These are phyloP conservation scores for Mesochorus sp. DNA, from an alignment of 2,888 invertebrate genomes.

Conservation along the genomic window DNA sequence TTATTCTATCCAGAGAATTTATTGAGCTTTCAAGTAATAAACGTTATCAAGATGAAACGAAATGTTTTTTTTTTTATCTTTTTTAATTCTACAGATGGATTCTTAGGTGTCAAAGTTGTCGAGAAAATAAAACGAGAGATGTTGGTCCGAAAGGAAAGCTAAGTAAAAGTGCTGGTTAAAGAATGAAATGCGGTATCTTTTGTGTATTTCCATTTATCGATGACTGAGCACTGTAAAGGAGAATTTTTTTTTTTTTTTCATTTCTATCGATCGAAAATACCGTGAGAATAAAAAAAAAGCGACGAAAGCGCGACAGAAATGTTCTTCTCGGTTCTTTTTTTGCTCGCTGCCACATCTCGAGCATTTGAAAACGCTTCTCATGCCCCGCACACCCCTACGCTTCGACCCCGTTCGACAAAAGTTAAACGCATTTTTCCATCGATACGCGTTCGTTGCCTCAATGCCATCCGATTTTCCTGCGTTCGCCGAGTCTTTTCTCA, in stretches of 20 bases:
- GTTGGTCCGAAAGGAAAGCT: no score
- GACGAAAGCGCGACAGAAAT: constrained; percentile 29
- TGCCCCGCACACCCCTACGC: background rate
- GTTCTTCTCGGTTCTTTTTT: constrained; percentile 3
- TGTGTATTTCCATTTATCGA: background rate
- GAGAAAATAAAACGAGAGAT: no score
- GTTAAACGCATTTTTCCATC: constrained; percentile 39
- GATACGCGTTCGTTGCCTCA: constrained; percentile 29
- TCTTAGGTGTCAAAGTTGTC: no score
- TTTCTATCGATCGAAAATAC: constrained; percentile 29
- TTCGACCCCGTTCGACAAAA: constrained; percentile 17
- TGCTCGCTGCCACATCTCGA: background rate
- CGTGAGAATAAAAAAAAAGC: constrained; percentile 39
- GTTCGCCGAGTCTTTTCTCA: constrained; percentile 42
- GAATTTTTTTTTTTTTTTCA: constrained; percentile 4
- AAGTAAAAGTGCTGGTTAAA: background rate
- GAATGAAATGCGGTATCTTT: background rate
- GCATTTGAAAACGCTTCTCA: constrained; percentile 18
- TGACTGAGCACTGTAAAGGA: constrained; percentile 19
- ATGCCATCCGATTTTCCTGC: constrained; percentile 17
- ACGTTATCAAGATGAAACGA: no score
- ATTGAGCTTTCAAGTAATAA: no score
- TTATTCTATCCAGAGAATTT: no score
- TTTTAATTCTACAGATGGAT: no score
- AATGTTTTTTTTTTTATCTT: no score